Percentiles rank a stretch among this genome's conserved stretches.
Evolutionary conservation across 1,140 invertebrate genomes (phyloP).

Genomic region (Lordiphosa stackelbergi): DNA sequence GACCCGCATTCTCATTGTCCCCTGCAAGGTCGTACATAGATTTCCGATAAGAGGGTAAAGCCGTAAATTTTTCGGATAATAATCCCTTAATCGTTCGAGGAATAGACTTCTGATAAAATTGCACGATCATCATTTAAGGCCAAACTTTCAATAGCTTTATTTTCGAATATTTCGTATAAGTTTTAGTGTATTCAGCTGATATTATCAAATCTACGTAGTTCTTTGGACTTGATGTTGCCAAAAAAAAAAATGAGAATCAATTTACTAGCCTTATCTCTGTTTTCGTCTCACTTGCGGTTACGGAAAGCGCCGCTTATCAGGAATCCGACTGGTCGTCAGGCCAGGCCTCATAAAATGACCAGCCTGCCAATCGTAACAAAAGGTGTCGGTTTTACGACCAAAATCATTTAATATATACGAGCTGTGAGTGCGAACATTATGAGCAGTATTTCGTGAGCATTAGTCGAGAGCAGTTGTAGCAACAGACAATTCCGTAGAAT

Average conservation of each 20-base stretch:
- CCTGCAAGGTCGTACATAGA: background rate
- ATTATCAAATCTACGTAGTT: background rate
- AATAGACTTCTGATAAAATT: too few relatives aligned
- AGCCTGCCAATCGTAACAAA: constrained; percentile 39
- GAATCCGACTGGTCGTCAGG: constrained; percentile 28
- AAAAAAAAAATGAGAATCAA: constrained; percentile 25
- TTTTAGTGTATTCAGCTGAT: too few relatives aligned
- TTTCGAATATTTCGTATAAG: too few relatives aligned
- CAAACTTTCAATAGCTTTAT: too few relatives aligned
- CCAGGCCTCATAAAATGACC: constrained; percentile 53
- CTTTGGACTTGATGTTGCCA: constrained; percentile 22
- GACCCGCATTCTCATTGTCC: constrained; percentile 13
- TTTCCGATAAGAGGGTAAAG: too few relatives aligned
- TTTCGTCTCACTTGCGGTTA: constrained; percentile 26
- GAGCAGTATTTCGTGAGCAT: constrained; percentile 37
- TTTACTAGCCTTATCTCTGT: constrained; percentile 41
- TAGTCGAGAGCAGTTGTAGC: constrained; percentile 13
- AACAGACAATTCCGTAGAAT: constrained; percentile 19
- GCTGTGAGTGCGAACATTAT: constrained; percentile 15
- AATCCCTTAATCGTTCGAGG: too few relatives aligned
- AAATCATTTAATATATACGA: constrained; percentile 32
- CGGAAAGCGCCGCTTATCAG: constrained; percentile 46
- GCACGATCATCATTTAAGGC: too few relatives aligned
- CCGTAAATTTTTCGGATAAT: too few relatives aligned
- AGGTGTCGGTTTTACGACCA: constrained; percentile 60